Conservation (phyloP, 2,888 invertebrate species). For the Drosophila austrosaltans region DNA sequence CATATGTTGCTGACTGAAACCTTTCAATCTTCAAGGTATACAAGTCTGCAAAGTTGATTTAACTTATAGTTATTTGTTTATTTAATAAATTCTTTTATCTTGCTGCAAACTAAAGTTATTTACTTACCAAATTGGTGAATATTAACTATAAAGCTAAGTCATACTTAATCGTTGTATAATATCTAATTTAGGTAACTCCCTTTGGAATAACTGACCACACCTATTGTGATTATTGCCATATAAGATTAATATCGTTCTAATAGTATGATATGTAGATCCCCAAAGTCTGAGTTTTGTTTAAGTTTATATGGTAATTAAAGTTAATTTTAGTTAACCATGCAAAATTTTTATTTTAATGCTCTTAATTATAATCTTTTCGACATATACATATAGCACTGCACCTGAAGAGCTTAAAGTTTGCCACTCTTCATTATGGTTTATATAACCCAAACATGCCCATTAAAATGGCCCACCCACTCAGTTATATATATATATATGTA, state of each 20-base stretch:
- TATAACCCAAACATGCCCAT: slow-evolving; percentile 7
- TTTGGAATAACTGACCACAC: too few relatives aligned
- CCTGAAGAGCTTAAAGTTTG: slow-evolving; percentile 23
- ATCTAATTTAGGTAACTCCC: too few relatives aligned
- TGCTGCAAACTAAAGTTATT: too few relatives aligned
- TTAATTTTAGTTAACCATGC: slow-evolving; percentile 9
- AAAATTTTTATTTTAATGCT: slow-evolving; percentile 8
- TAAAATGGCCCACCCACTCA: slow-evolving; percentile 7
- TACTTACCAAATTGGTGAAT: too few relatives aligned
- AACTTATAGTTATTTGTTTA: too few relatives aligned
- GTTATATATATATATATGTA: background rate
- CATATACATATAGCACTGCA: background rate
- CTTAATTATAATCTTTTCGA: slow-evolving; percentile 9
- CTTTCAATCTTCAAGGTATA: background rate
- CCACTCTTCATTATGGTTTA: slow-evolving; percentile 23
- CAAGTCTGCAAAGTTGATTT: background rate
- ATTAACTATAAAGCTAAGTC: too few relatives aligned
- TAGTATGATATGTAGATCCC: background rate
- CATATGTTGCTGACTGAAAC: background rate
- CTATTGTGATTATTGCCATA: too few relatives aligned
- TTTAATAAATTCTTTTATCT: too few relatives aligned
- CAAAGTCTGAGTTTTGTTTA: background rate
- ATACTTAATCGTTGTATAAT: too few relatives aligned
- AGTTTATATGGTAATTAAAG: background rate
- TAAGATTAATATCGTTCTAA: too few relatives aligned